Conservation (phyloP, 2,888 invertebrate species). For the Halictus quadricinctus region DNA sequence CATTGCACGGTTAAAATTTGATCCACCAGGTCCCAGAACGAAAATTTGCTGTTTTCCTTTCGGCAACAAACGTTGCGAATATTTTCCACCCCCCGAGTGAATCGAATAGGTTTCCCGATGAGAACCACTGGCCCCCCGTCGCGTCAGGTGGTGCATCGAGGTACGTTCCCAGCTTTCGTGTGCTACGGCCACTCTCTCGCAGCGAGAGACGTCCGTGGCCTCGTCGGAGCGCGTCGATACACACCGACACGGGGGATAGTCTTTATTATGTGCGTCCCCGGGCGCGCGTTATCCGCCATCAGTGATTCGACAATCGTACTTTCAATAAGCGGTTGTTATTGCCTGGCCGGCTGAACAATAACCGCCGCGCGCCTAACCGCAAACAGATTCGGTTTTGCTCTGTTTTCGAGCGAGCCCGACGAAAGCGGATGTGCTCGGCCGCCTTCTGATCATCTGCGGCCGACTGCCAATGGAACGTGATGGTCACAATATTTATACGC, state of each 20-base stretch:
- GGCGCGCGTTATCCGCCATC: constrained; percentile 70
- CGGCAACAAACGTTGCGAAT: neutral
- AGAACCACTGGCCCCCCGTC: constrained; percentile 76
- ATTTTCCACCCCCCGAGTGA: neutral
- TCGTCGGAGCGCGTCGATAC: constrained; percentile 64
- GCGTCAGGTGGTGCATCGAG: constrained; percentile 71
- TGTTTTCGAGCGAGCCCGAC: neutral
- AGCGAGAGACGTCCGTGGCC: constrained; percentile 46
- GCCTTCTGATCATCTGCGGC: neutral
- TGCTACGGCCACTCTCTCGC: constrained; percentile 59
- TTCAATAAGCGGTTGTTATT: constrained; percentile 72
- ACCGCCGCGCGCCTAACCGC: constrained; percentile 33
- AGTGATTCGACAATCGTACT: constrained; percentile 73
- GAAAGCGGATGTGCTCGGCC: neutral
- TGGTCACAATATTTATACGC: neutral
- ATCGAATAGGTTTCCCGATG: constrained; percentile 35
- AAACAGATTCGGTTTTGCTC: constrained; percentile 29
- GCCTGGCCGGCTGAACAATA: constrained; percentile 55
- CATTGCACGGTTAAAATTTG: neutral
- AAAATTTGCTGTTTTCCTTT: neutral
- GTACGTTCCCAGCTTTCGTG: constrained; percentile 74
- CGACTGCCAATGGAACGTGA: neutral
- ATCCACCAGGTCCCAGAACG: neutral
- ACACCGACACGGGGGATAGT: constrained; percentile 49
- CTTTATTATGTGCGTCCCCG: constrained; percentile 69